These are phyloP conservation scores for Equus quagga DNA, from an alignment of 2,113 vertebrate species.

Conservation along the genomic window DNA sequence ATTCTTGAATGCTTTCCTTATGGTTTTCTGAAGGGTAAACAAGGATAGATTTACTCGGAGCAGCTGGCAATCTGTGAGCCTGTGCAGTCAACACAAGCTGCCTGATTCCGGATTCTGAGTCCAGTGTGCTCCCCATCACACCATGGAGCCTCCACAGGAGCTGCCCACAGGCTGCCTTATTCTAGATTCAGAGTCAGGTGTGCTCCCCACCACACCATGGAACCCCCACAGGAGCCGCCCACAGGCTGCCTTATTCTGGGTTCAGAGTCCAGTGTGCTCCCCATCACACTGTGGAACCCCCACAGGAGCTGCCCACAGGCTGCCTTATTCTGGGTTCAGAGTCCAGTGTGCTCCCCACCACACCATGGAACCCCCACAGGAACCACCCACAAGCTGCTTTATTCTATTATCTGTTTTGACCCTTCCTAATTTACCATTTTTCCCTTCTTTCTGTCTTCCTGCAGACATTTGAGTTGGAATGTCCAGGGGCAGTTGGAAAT, in stretches of 20 bases:
- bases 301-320: not conserved
- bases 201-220: no score
- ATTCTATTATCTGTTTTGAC: constrained; percentile 20
- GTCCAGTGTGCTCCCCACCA: no score
- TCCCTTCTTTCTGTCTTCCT: not conserved
- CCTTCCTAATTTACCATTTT: not conserved
- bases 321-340: no score
- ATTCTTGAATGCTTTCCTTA: not conserved
- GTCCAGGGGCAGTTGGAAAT: not conserved
- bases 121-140: no score
- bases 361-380: no score
- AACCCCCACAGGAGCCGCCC: no score
- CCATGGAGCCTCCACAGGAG: no score
- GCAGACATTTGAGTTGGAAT: not conserved
- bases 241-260: not conserved
- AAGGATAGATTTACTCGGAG: not conserved
- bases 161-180: not conserved
- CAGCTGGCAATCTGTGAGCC: not conserved
- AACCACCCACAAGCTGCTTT: not conserved
- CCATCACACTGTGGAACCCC: no score
- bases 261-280: no score
- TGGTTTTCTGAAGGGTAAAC: constrained; percentile 7
- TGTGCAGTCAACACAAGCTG: not conserved
- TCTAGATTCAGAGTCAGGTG: not conserved
- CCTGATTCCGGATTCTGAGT: no score